These are phyloP conservation scores for Myotis vivesi DNA, from an alignment of 2,797 vertebrate genomes.

Conservation along the genomic window DNA sequence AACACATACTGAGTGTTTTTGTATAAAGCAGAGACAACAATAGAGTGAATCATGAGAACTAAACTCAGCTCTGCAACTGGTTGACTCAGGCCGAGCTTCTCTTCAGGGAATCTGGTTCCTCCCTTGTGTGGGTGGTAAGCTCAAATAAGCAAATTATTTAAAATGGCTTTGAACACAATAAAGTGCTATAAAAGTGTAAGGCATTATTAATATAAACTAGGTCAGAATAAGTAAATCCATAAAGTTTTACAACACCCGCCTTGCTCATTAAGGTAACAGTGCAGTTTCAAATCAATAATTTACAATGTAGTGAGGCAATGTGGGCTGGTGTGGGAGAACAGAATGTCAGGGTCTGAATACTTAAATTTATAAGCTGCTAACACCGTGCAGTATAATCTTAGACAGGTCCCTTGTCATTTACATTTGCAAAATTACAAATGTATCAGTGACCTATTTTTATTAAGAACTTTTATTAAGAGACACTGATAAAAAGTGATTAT, in stretches of 20 bases:
- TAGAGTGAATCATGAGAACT: neutral
- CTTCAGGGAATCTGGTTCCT: neutral
- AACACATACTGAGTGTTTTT: neutral
- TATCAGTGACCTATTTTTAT: conserved; percentile 47
- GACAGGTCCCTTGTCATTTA: neutral
- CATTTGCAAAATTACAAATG: conserved; percentile 36
- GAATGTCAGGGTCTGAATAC: conserved; percentile 45
- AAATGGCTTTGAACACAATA: conserved; percentile 8
- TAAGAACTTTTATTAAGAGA: conserved; percentile 13
- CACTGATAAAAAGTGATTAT: conserved; percentile 46
- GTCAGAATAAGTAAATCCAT: conserved; percentile 48
- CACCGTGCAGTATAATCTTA: neutral
- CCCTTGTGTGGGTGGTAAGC: neutral
- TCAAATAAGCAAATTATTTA: conserved; percentile 28
- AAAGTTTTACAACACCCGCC: conserved; percentile 34
- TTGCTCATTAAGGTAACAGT: conserved; percentile 57
- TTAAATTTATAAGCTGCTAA: neutral
- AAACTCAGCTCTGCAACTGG: neutral
- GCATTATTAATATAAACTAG: conserved; percentile 53
- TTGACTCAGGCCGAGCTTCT: neutral
- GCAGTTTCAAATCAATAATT: conserved; percentile 66
- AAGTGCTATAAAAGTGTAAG: conserved; percentile 31
- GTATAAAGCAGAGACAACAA: neutral
- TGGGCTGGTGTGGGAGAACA: neutral
- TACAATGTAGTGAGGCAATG: neutral